A percentile compares a stretch with the other conserved stretches of the same genome.
Evolutionary conservation across 2,113 vertebrate genomes (phyloP).

Genomic region (Ranitomeya variabilis): DNA sequence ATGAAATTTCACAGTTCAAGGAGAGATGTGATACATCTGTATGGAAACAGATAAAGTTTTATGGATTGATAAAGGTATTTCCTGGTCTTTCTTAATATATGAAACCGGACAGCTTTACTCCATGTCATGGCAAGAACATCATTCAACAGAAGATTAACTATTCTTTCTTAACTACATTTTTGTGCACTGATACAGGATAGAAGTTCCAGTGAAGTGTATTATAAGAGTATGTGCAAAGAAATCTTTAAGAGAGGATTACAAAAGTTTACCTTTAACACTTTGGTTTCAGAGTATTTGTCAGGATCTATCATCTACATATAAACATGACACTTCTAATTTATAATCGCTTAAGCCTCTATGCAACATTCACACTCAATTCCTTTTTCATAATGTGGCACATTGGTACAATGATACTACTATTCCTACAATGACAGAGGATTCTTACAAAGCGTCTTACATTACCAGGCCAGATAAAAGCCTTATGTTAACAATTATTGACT

Average conservation of each 20-base stretch:
- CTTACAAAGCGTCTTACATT: background rate
- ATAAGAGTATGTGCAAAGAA: background rate
- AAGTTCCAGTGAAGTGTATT: background rate
- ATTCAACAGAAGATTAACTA: background rate
- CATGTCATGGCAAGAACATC: background rate
- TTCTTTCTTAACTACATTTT: background rate
- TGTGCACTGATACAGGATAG: background rate
- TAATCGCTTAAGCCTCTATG: background rate
- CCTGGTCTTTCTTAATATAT: background rate
- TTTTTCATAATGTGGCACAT: background rate
- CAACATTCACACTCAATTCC: background rate
- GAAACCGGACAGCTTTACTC: background rate
- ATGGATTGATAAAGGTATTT: background rate
- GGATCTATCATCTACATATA: background rate
- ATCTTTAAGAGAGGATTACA: background rate
- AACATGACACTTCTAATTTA: background rate
- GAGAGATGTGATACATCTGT: background rate
- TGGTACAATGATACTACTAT: background rate
- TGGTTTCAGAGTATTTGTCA: background rate
- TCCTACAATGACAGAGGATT: background rate
- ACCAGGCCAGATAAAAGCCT: background rate
- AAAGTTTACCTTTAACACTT: background rate
- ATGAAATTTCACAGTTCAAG: background rate
- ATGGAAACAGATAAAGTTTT: background rate
- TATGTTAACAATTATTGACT: background rate